These are phyloP conservation scores for Peromyscus attwateri DNA, from an alignment of 2,797 vertebrate species.

Conservation along the genomic window DNA sequence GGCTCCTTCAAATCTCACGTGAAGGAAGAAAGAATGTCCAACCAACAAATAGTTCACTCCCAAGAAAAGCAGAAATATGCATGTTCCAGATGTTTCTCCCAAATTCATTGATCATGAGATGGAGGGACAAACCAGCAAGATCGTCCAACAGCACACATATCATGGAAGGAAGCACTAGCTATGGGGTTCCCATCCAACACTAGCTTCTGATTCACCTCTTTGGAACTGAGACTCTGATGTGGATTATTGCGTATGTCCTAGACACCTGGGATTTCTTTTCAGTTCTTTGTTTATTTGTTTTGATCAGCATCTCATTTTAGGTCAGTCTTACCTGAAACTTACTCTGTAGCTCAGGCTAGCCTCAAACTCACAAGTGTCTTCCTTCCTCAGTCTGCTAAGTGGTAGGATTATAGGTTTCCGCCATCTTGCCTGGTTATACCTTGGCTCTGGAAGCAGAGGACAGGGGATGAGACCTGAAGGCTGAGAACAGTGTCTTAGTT, in stretches of 20 bases:
- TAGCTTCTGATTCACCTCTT: not conserved
- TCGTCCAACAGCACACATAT: not conserved
- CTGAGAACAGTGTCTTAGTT: not conserved
- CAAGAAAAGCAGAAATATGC: not conserved
- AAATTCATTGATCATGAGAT: not conserved
- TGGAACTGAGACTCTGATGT: not conserved
- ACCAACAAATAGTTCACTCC: not conserved
- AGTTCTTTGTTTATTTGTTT: not conserved
- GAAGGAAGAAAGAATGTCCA: not conserved
- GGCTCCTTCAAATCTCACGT: not conserved
- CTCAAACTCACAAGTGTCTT: not conserved
- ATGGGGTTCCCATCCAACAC: not conserved
- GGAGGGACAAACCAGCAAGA: not conserved
- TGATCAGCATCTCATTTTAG: not conserved
- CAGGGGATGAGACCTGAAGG: not conserved
- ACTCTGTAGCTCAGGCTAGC: not conserved
- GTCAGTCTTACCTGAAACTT: not conserved
- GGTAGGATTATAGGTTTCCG: no score
- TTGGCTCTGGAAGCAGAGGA: not conserved
- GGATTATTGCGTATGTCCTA: not conserved
- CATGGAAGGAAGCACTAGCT: not conserved
- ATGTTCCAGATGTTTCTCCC: not conserved
- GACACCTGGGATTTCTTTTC: not conserved
- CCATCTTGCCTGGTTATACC: not conserved
- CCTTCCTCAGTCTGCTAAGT: not conserved